Percentiles rank a stretch among this genome's conserved stretches.
phyloP scores from a whole-genome alignment of 1,140 invertebrate genomes.

The Pomacea maculata region DNA sequence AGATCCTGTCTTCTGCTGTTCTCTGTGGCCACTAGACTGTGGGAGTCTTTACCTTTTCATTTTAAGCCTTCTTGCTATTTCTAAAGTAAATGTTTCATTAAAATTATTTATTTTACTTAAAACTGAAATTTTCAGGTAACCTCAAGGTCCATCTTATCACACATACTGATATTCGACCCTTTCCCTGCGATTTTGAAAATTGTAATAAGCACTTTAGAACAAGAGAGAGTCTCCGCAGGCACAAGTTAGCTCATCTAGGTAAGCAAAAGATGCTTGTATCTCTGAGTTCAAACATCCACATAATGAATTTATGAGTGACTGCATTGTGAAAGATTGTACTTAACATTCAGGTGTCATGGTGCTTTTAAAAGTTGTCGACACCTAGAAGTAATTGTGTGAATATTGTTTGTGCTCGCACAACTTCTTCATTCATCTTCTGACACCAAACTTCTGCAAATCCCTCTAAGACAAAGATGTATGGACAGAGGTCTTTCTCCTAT shows the following conservation, averaged over 20 bases:
- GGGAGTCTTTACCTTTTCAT: neutral
- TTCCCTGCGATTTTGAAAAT: slow-evolving; percentile 94
- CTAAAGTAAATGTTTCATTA: neutral
- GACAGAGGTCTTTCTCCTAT: too few species aligned
- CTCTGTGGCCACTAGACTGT: neutral
- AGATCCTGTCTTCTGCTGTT: neutral
- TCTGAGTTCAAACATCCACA: too few species aligned
- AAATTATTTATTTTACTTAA: slow-evolving; percentile 2
- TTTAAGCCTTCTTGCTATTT: neutral
- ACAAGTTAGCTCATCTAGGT: slow-evolving; percentile 34
- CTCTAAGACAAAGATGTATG: too few species aligned
- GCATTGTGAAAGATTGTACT: too few species aligned
- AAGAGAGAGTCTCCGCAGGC: slow-evolving; percentile 49
- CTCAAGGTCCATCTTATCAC: slow-evolving; percentile 54
- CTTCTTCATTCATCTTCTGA: too few species aligned
- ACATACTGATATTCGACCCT: slow-evolving; percentile 83
- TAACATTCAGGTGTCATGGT: too few species aligned
- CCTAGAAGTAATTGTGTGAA: too few species aligned
- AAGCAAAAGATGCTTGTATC: too few species aligned
- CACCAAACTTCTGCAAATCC: too few species aligned
- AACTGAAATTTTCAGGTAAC: slow-evolving; percentile 46
- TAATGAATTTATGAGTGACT: too few species aligned
- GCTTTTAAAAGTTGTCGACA: too few species aligned
- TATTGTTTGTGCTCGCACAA: too few species aligned
- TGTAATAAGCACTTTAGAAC: slow-evolving; percentile 77